Percentiles rank a stretch among this genome's conserved stretches.
Conservation (phyloP, 2,888 invertebrate species). For the Hedychridium roseum region DNA sequence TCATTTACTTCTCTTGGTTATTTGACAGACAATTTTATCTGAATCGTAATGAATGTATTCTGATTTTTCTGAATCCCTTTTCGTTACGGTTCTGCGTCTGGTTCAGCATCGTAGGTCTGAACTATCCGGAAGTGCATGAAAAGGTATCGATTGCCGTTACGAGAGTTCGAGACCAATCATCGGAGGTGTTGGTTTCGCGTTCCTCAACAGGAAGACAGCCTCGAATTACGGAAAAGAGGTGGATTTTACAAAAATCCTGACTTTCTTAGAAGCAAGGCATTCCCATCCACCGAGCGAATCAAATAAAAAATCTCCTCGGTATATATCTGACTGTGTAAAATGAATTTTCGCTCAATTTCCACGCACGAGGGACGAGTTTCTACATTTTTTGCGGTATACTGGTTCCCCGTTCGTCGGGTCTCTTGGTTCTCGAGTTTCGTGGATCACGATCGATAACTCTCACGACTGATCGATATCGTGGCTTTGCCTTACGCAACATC, state of each 20-base stretch:
- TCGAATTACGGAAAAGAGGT: not conserved
- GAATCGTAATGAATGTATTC: too few species aligned
- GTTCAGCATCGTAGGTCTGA: not conserved
- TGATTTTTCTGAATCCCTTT: too few species aligned
- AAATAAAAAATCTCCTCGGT: not conserved
- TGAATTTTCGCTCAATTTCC: not conserved
- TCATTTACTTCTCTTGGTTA: too few species aligned
- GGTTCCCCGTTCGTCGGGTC: too few species aligned
- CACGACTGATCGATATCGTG: slow-evolving; percentile 30
- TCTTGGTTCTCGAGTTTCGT: too few species aligned
- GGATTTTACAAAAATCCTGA: not conserved
- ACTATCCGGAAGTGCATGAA: slow-evolving; percentile 15
- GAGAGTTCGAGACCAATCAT: not conserved
- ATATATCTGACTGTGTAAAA: not conserved
- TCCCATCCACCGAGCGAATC: too few species aligned
- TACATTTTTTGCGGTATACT: not conserved
- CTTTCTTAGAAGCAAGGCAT: too few species aligned
- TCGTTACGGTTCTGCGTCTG: too few species aligned
- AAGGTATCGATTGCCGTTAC: slow-evolving; percentile 18
- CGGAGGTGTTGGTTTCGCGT: not conserved
- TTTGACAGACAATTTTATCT: too few species aligned
- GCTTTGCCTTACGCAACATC: slow-evolving; percentile 27
- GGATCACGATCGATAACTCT: slow-evolving; percentile 24
- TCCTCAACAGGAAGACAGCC: not conserved
- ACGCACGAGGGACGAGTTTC: not conserved